Evolutionary conservation across 2,113 vertebrate species (phyloP), one percentile per base, ranked within the genome.

Genomic region (Channa maculata): DNA sequence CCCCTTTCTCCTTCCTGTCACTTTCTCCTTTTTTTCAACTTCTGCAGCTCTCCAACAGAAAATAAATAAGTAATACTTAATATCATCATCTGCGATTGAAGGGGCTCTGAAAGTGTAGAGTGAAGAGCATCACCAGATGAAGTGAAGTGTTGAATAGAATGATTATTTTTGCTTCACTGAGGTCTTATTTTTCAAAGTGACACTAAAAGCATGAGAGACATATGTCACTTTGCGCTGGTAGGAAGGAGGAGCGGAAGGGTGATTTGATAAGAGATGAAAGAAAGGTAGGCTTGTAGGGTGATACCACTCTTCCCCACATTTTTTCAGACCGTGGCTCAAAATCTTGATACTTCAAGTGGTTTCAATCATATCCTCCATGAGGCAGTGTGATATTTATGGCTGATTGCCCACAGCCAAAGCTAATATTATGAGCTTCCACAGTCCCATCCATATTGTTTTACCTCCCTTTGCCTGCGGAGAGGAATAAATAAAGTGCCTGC

Each of bases 401-500:
- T 24, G 14, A 88, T 79, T 65, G 89, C 91, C 88, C 84, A 91
- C 80, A 92, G 91, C 91, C 65, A 90, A 86, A 92, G 88, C 90
- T 93, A 92, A 93, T 77, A 82, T 88, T 85, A 92, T 92, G 86
- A 85, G 60, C 2, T 62, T 65, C 81, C 88, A 79, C 85, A 82
- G 88, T 79, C 75, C 87, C 86, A 79, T 94, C 80, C 79, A 80
- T 89, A 91, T 88, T 95, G 93, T 95, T 95, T 95, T 90, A 94
- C 93, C 88, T 85, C 87, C 87, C 84, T 73, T 66, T 86, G 87
- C 95, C 94, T 74, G 95, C 94, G 92, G 94, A 91, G 92, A 82
- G 89, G 91, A 95, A 96, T 95, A 92, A 96, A 96, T 96, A 95
- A 90, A 95, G 92, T 85, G 88, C 12, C 83, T 88, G 81, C 85